These are phyloP conservation scores for Apamea anceps DNA, from an alignment of 2,888 invertebrate genomes.

Conservation along the genomic window DNA sequence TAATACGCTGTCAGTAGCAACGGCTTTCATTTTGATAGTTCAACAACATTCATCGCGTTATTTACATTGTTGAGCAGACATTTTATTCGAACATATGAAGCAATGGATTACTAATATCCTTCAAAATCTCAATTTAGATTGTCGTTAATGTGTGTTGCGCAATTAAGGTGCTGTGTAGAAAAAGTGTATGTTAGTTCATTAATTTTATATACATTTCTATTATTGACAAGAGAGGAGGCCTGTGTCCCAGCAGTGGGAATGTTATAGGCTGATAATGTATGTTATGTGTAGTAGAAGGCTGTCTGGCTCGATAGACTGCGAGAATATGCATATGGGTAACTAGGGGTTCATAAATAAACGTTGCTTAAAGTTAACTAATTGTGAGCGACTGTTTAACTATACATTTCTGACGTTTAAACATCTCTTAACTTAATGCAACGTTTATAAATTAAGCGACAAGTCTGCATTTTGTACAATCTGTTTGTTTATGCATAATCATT, in stretches of 20 bases:
- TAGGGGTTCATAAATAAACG: too few relatives aligned
- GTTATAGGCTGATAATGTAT: too few relatives aligned
- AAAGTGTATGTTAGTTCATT: too few relatives aligned
- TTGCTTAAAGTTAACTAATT: too few relatives aligned
- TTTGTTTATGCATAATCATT: not conserved
- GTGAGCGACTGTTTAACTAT: too few relatives aligned
- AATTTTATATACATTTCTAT: too few relatives aligned
- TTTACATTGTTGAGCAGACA: not conserved
- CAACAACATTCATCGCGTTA: not conserved
- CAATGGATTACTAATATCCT: not conserved
- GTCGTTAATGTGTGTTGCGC: not conserved
- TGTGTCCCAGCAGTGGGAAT: too few relatives aligned
- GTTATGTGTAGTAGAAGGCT: too few relatives aligned
- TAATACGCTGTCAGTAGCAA: not conserved
- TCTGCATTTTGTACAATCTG: not conserved
- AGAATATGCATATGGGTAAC: too few relatives aligned
- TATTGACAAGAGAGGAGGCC: too few relatives aligned
- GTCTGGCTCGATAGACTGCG: not conserved
- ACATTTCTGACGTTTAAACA: too few relatives aligned
- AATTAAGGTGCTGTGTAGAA: not conserved
- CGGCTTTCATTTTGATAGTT: not conserved
- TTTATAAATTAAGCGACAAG: not conserved
- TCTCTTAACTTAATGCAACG: too few relatives aligned
- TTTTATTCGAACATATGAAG: not conserved
- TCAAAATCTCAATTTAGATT: not conserved